Conservation (phyloP, 2,797 vertebrate species). For the Pangasius macronema region DNA sequence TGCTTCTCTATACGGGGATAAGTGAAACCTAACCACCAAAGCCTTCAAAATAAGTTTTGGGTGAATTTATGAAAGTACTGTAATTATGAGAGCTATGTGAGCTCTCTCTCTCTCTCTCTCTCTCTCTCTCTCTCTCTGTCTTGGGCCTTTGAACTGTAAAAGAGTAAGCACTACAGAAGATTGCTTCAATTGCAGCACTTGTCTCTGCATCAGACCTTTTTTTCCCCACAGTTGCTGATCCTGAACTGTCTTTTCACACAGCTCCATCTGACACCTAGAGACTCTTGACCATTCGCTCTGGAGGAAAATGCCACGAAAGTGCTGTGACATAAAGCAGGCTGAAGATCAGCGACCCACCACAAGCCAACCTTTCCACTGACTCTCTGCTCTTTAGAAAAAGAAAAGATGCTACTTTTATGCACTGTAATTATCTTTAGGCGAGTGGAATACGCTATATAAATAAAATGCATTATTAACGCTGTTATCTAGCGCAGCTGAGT, state of each 20-base stretch:
- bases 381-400: background rate
- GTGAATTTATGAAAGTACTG: background rate
- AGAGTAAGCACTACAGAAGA: slow-evolving; percentile 27
- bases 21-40: background rate
- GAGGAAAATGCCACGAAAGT: slow-evolving; percentile 32
- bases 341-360: slow-evolving; percentile 5
- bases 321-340: slow-evolving; percentile 29
- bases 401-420: background rate
- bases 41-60: background rate
- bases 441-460: background rate
- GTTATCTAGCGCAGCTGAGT: background rate
- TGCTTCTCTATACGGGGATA: background rate
- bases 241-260: background rate
- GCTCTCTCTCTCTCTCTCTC: background rate
- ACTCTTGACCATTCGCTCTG: slow-evolving; percentile 22
- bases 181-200: slow-evolving; percentile 40
- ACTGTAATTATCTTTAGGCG: background rate
- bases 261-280: background rate
- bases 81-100: background rate
- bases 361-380: slow-evolving; percentile 7
- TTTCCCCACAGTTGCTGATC: background rate
- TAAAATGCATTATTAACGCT: slow-evolving; percentile 10
- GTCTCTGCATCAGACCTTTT: slow-evolving; percentile 37
- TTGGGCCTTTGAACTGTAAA: background rate
- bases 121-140: background rate